Percentiles rank a stretch among this genome's conserved stretches.
Conservation (phyloP, 2,888 invertebrate genomes). For the Tyria jacobaeae region DNA sequence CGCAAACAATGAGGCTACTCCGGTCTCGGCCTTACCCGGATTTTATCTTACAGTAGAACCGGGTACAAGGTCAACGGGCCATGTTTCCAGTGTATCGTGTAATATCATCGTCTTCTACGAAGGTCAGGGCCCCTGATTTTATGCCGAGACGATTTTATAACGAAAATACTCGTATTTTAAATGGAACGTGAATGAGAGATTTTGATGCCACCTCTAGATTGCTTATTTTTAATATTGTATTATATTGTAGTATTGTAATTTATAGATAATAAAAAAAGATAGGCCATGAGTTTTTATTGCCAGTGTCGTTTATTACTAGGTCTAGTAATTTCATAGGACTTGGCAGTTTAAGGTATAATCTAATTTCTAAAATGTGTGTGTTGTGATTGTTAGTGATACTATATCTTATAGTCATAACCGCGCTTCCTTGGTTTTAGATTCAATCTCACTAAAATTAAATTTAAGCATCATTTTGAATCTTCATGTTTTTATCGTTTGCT, state of each 20-base stretch:
- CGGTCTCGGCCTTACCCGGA: not conserved
- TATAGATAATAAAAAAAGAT: not conserved
- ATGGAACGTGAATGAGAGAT: not conserved
- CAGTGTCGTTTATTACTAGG: not conserved
- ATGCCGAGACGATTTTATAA: slow-evolving; percentile 14
- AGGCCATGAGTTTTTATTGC: not conserved
- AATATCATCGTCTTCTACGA: slow-evolving; percentile 31
- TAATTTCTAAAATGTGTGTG: no score
- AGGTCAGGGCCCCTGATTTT: slow-evolving; percentile 19
- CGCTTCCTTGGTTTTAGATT: no score
- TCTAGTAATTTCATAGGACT: not conserved
- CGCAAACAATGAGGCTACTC: slow-evolving; percentile 5
- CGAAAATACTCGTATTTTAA: no score
- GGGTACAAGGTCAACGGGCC: slow-evolving; percentile 30
- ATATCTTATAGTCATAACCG: no score
- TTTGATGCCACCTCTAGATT: not conserved
- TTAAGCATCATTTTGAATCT: no score
- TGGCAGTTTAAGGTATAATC: no score
- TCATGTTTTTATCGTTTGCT: no score
- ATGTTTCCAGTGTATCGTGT: slow-evolving; percentile 33
- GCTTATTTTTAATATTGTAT: no score
- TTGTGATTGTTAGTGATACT: no score
- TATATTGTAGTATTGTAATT: no score
- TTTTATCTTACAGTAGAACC: slow-evolving; percentile 23
- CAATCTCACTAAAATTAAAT: no score